Percentiles rank a stretch among this genome's conserved stretches.
Evolutionary conservation across 2,113 vertebrate species (phyloP).

Genomic region (Orientallactaga bullata): DNA sequence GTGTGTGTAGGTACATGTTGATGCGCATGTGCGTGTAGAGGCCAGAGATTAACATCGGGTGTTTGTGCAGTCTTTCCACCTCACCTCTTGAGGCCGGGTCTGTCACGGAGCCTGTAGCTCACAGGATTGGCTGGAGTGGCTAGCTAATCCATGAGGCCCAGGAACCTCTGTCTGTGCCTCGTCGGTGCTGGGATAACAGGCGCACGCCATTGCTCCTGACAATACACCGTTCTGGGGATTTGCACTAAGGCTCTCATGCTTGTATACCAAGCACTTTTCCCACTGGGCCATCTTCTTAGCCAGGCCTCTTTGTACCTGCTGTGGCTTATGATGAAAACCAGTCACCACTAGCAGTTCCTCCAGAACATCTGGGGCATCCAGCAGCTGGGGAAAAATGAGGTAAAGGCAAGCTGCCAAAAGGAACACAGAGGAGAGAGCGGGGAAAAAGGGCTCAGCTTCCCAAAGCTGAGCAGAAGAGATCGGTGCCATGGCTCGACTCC

Average conservation of each 20-base stretch:
- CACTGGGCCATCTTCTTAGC: neutral
- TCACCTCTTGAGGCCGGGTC: no score
- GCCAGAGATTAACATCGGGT: neutral
- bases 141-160: neutral
- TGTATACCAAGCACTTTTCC: neutral
- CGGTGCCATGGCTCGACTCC: constrained; percentile 14
- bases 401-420: neutral
- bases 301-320: neutral
- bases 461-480: neutral
- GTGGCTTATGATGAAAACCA: neutral
- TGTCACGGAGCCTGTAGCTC: neutral
- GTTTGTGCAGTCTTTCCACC: neutral
- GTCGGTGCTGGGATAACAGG: neutral
- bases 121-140: neutral
- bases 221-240: neutral
- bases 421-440: neutral
- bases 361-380: neutral
- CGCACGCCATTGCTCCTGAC: neutral
- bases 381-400: neutral
- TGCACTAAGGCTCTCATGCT: neutral
- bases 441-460: accelerated
- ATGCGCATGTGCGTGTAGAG: neutral
- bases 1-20: no score
- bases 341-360: neutral
- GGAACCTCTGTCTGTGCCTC: neutral